Evolutionary conservation across 2,113 vertebrate genomes (phyloP), one percentile per base, ranked within the genome.

Genomic region (Eulemur macaco): DNA sequence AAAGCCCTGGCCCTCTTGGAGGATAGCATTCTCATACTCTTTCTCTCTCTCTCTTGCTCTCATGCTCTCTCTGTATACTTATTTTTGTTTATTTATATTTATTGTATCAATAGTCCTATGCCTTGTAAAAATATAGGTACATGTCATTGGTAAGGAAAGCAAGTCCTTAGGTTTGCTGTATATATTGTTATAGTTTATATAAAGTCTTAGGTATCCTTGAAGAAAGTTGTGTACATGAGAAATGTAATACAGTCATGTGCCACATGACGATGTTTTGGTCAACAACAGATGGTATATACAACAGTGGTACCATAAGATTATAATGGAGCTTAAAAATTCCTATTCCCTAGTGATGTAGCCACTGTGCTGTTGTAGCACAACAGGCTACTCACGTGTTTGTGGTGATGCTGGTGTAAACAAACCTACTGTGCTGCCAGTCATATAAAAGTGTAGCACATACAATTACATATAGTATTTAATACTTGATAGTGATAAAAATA

Each of bases 51-150:
- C 58, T 47, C 58, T 47, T 58, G 10, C 14, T 88, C 69, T 86
- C 42, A 50, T 77, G 34, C 15, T 71, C 3, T n/a, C 12, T 80
- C 4, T 34, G 47, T 50, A 21, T 37, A 31, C 11, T 50, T 56
- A 31, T 83, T 77, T 96, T 74, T 89, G 14, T 92, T 92, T 84
- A 12, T 81, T 93, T 77, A 54, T 88, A 58, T 94, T 42, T 84
- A 86, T 50, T 81, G 1, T 69, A 52, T 52, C 52, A 52, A 15
- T 52, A 74, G 13, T 23, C 91, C 21, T 78, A 4, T 84, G 73
- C 50, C 47, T 92, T 97, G 21, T 78, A 54, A 90, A 94, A 95
- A 74, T 94, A 60, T 86, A 83, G 27, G 20, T 89, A n/a, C n/a
- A 12, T 89, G 42, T 45, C 54, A 10, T 66, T 87, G 29, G 37